Base-by-base conservation (phyloP, 1,140 invertebrate species). In the Tetramorium parvispinum region DNA sequence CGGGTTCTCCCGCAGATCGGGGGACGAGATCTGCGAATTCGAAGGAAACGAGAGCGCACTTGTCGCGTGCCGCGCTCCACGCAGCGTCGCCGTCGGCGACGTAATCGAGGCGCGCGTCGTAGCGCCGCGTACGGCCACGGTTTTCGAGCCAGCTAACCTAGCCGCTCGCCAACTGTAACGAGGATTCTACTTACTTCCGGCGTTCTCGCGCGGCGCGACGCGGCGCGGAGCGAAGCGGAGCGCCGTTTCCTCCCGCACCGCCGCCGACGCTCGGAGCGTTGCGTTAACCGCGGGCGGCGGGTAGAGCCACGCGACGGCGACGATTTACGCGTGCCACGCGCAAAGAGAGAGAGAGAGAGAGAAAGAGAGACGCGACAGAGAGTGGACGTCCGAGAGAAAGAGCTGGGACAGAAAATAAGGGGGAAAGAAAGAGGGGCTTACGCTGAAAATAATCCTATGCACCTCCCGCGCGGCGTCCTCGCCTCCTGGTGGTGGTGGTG, bases 131-230 rank as follows among this genome's bases (percentile, higher is more conserved):
- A 57, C 40, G 16, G 16, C 37, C 3, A 24, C 13, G 49, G 61
- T n/a, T 37, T n/a, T 7, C 1, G 16, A 46, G 59, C 32, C 46
- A 10, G 37, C 68, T 83, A 83, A 83, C 79, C 79, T 73, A 73
- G 68, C 27, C 79, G 79, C 27, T 49, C 68, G 79, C 53, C 1
- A 83, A 83, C 53, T 83, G 79, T 83, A 83, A 83, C 79, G 79
- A 83, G 79, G 40, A 83, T 83, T 83, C 79, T 43, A 82, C 78
- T 57, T 40, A 70, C 79, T 83, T 83, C 79, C 79, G 79, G 79
- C 68, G 78, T 81, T 70, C 78, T 40, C 61, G 32, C 46, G 27
- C 43, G 18, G 2, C 18, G 63, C 68, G 68, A 11, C 4, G 37
- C 63, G 21, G 32, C 11, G 51, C 46, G 51, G 51, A 1, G 63